Evolutionary conservation across 1,140 invertebrate species (phyloP).

Genomic region (Drosophila hydei): DNA sequence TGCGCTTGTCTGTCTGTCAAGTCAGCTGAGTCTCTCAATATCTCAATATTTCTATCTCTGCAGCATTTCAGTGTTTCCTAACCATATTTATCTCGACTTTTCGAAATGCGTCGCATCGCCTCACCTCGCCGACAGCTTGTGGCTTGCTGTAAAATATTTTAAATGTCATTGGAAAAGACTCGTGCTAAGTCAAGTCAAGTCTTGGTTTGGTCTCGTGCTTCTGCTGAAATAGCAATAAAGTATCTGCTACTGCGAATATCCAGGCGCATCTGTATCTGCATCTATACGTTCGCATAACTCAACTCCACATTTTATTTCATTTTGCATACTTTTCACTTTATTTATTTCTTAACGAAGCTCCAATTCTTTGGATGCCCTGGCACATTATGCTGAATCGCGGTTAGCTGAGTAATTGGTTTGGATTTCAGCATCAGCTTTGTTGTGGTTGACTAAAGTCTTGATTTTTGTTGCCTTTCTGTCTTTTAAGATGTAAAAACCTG

Average conservation of each 20-base stretch:
- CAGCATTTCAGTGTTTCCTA: neutral
- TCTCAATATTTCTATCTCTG: slow-evolving; percentile 19
- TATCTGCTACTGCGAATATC: slow-evolving; percentile 30
- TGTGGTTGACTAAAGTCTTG: neutral
- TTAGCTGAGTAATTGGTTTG: slow-evolving; percentile 28
- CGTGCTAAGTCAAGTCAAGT: slow-evolving; percentile 37
- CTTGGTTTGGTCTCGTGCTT: slow-evolving; percentile 17
- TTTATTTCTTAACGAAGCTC: slow-evolving; percentile 18
- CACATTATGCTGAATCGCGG: slow-evolving; percentile 51
- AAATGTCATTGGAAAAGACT: slow-evolving; percentile 72
- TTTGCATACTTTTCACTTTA: neutral
- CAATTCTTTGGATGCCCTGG: neutral
- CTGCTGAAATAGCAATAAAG: slow-evolving; percentile 74
- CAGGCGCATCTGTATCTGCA: slow-evolving; percentile 36
- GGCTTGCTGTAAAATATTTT: slow-evolving; percentile 72
- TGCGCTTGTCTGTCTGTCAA: slow-evolving; percentile 64
- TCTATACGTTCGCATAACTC: neutral
- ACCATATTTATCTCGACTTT: slow-evolving; percentile 58
- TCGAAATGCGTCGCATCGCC: slow-evolving; percentile 18
- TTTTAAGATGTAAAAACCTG: too few relatives aligned
- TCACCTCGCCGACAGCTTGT: slow-evolving; percentile 58
- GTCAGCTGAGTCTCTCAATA: slow-evolving; percentile 47
- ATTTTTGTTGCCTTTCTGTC: too few relatives aligned
- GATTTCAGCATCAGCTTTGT: slow-evolving; percentile 1
- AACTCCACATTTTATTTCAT: slow-evolving; percentile 32